Evolutionary conservation across 2,113 vertebrate species (phyloP).

Genomic region (Ovibos moschatus): DNA sequence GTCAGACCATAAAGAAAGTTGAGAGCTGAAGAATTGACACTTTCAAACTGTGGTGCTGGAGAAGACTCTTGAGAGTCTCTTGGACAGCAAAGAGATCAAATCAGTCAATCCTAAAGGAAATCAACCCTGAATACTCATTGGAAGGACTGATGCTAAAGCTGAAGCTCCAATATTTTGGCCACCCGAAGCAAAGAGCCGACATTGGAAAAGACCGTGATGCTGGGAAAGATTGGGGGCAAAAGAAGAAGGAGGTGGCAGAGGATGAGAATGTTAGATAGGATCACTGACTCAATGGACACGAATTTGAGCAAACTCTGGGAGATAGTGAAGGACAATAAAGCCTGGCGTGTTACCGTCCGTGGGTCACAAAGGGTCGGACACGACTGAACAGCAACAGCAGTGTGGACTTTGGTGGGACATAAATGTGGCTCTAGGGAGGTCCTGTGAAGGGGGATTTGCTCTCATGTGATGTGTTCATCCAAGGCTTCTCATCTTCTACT

Average conservation of each 20-base stretch:
- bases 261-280: background rate
- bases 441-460: background rate
- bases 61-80: background rate
- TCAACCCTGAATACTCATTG: background rate
- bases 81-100: background rate
- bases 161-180: background rate
- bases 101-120: background rate
- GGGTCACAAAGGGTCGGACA: background rate
- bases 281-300: background rate
- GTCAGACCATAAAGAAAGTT: background rate
- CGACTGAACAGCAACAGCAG: rapidly evolving
- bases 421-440: background rate
- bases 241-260: background rate
- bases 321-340: background rate
- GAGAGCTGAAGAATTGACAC: background rate
- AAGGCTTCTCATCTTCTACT: background rate
- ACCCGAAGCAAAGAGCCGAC: background rate
- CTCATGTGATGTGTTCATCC: background rate
- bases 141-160: background rate
- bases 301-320: background rate
- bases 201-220: background rate
- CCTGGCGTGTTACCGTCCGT: rapidly evolving
- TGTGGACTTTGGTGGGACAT: background rate
- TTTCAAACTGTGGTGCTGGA: background rate
- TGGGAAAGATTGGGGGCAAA: background rate